Conservation (phyloP, 1,140 invertebrate species). For the Zaprionus davidi region DNA sequence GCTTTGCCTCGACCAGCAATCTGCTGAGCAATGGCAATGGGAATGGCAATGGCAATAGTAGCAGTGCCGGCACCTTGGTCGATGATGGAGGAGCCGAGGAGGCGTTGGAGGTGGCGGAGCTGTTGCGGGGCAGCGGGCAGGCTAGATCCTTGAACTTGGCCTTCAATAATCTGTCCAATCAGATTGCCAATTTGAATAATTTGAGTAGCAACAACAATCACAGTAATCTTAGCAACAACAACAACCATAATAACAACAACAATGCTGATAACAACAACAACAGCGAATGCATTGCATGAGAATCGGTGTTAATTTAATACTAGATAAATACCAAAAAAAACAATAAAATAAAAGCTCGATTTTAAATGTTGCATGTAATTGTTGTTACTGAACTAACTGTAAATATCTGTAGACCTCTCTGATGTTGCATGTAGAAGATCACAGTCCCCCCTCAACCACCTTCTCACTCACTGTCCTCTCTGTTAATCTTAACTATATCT, state of each 20-base stretch:
- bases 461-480: background rate
- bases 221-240: slow-evolving; percentile 39
- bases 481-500: slow-evolving; percentile 1
- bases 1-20: slow-evolving; percentile 57
- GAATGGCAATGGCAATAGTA: slow-evolving; percentile 57
- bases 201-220: slow-evolving; percentile 46
- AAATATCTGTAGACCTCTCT: background rate
- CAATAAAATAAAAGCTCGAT: background rate
- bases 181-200: slow-evolving; percentile 71
- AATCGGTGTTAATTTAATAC: slow-evolving; percentile 72
- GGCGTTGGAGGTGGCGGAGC: slow-evolving; percentile 8
- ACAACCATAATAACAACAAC: slow-evolving; percentile 38
- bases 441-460: background rate
- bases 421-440: slow-evolving; percentile 4
- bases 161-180: slow-evolving; percentile 71
- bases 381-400: slow-evolving; percentile 45
- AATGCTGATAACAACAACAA: slow-evolving; percentile 73
- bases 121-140: slow-evolving; percentile 22
- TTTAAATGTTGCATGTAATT: slow-evolving; percentile 61
- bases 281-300: slow-evolving; percentile 79
- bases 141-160: slow-evolving; percentile 68
- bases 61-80: slow-evolving; percentile 70
- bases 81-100: slow-evolving; percentile 50
- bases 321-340: slow-evolving; percentile 26
- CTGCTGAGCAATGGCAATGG: slow-evolving; percentile 35